Evolutionary conservation across 2,888 invertebrate species (phyloP).

Genomic region (Ptycholaimellus sp.): DNA sequence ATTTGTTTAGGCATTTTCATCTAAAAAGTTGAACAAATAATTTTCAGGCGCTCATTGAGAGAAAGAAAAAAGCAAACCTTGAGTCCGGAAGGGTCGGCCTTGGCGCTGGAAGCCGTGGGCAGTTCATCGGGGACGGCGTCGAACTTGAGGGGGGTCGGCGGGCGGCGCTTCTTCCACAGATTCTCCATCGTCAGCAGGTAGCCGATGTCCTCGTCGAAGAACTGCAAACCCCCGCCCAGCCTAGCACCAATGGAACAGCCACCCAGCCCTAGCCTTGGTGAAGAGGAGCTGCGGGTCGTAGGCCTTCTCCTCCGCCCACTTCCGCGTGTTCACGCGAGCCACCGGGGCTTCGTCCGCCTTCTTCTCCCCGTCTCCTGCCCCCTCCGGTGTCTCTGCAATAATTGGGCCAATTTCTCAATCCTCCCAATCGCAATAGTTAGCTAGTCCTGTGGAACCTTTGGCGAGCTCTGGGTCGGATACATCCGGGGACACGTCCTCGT

Average conservation of each 20-base stretch:
- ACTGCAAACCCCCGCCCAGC: constrained; percentile 28
- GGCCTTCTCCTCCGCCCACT: constrained; percentile 59
- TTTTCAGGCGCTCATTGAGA: too few species aligned
- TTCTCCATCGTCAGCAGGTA: constrained; percentile 80
- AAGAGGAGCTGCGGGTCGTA: constrained; percentile 67
- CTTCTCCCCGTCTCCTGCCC: background rate
- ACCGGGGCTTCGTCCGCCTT: constrained; percentile 1
- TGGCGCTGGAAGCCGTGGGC: background rate
- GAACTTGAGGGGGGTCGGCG: constrained; percentile 47
- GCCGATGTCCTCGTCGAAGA: constrained; percentile 76
- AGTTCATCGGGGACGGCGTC: constrained; percentile 33
- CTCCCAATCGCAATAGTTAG: background rate
- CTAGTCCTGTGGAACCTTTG: background rate
- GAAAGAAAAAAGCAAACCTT: too few species aligned
- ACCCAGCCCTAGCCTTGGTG: constrained; percentile 51
- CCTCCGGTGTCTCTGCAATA: constrained; percentile 2
- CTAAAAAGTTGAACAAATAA: too few species aligned
- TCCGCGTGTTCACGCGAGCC: constrained; percentile 41
- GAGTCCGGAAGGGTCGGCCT: background rate
- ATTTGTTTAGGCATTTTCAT: too few species aligned
- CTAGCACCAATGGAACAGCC: background rate
- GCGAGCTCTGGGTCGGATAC: constrained; percentile 54
- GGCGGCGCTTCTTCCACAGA: constrained; percentile 62
- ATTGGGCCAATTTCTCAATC: background rate
- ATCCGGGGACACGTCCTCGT: constrained; percentile 92